phyloP scores from a whole-genome alignment of 1,140 invertebrate genomes.

The Mizuhopecten yessoensis region DNA sequence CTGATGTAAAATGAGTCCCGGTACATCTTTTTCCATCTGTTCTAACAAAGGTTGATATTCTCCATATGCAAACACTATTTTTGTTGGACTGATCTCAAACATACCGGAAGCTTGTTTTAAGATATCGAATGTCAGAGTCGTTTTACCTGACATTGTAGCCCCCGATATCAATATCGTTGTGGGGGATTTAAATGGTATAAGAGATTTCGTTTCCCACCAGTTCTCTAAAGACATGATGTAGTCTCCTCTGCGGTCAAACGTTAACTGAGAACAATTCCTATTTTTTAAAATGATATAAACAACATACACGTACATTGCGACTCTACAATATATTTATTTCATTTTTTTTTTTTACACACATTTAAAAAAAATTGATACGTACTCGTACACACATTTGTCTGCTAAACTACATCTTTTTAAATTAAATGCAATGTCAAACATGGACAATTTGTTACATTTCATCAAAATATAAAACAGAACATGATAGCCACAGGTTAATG shows the following conservation, averaged over 20 bases:
- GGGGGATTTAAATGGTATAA: conserved; percentile 50
- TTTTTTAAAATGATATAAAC: conserved; percentile 36
- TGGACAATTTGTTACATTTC: conserved; percentile 43
- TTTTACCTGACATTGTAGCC: conserved; percentile 56
- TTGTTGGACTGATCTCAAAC: conserved; percentile 44
- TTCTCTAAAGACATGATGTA: not conserved
- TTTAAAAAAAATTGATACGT: not conserved
- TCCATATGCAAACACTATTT: too few relatives aligned
- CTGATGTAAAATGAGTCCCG: conserved; percentile 47
- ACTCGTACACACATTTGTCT: conserved; percentile 43
- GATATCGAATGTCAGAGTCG: conserved; percentile 45
- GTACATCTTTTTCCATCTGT: conserved; percentile 51
- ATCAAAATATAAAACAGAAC: conserved; percentile 53
- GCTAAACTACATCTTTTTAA: not conserved
- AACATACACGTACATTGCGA: not conserved
- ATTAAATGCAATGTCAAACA: conserved; percentile 34
- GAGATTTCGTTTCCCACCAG: conserved; percentile 43
- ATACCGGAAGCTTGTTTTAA: conserved; percentile 49
- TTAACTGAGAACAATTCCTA: conserved; percentile 13
- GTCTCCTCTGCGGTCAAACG: not conserved
- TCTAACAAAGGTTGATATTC: conserved; percentile 59
- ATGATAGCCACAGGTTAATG: conserved; percentile 49
- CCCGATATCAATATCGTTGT: conserved; percentile 54
- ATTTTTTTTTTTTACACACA: conserved; percentile 49
- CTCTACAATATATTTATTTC: not conserved